Evolutionary conservation across 2,888 invertebrate genomes (phyloP).

Genomic region (Sturmia bella): DNA sequence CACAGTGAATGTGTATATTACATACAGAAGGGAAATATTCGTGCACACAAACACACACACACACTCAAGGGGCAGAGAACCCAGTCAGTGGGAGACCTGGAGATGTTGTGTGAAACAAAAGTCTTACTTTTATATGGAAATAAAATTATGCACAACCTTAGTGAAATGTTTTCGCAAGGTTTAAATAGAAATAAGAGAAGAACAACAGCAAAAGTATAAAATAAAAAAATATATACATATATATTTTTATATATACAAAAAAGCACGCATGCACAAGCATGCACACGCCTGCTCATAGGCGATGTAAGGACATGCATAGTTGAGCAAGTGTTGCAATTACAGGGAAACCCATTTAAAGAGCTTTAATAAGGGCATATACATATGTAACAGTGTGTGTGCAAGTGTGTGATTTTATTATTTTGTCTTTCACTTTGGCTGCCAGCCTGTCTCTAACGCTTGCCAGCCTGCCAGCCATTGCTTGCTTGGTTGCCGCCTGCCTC

Average conservation of each 20-base stretch:
- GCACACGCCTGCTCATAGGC: not conserved
- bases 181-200: constrained; percentile 45
- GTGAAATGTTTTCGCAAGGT: constrained; percentile 38
- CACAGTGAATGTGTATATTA: constrained; percentile 8
- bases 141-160: constrained; percentile 43
- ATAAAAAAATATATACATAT: constrained; percentile 3
- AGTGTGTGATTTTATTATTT: constrained; percentile 17
- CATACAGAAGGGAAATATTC: not conserved
- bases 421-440: constrained; percentile 49
- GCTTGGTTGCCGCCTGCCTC: constrained; percentile 15
- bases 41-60: not conserved
- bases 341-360: no score
- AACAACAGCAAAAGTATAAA: constrained; percentile 12
- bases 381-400: not conserved
- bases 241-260: no score
- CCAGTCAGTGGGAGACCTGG: no score
- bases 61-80: not conserved
- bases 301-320: no score
- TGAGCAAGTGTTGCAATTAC: not conserved
- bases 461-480: constrained; percentile 26
- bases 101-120: constrained; percentile 1
- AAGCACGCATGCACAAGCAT: not conserved
- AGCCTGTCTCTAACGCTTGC: constrained; percentile 53
- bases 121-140: constrained; percentile 26
- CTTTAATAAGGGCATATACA: not conserved